phyloP scores from a whole-genome alignment of 1,140 invertebrate genomes.

The Aphelenchoides besseyi region DNA sequence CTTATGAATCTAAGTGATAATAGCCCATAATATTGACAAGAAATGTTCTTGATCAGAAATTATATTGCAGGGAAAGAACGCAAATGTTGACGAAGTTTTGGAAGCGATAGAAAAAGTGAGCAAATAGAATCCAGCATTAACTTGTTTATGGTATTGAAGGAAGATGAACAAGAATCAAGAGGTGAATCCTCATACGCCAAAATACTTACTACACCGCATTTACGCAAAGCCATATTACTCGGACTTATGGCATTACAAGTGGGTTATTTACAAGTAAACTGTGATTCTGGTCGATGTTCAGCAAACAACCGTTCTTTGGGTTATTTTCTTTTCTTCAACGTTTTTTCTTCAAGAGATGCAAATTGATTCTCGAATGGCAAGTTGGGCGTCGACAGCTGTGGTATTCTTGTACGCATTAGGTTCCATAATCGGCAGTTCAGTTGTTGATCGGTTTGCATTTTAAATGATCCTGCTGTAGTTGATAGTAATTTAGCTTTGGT shows the following conservation, averaged over 20 bases:
- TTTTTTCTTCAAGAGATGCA: constrained; percentile 25
- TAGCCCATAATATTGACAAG: no score
- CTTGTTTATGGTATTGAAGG: constrained; percentile 15
- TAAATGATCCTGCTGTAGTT: constrained; percentile 20
- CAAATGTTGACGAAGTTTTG: constrained; percentile 25
- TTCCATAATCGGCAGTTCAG: constrained; percentile 32
- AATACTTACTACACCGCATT: constrained; percentile 32
- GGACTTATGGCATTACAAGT: constrained; percentile 31
- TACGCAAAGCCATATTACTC: constrained; percentile 39
- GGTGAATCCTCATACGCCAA: constrained; percentile 30
- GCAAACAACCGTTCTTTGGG: not conserved
- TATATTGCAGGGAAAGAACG: no score
- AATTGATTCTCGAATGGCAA: constrained; percentile 23
- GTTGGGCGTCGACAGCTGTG: constrained; percentile 45
- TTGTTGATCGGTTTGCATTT: constrained; percentile 43
- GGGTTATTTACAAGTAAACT: not conserved
- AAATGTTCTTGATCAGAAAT: no score
- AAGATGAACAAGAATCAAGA: constrained; percentile 28
- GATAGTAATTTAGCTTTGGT: constrained; percentile 30
- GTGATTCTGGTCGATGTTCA: not conserved
- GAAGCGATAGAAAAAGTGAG: constrained; percentile 30
- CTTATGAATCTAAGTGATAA: no score
- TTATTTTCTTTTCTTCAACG: not conserved
- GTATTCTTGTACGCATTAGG: constrained; percentile 36
- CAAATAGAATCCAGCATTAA: no score